A percentile compares a stretch with the other conserved stretches of the same genome.
Evolutionary conservation across 2,113 vertebrate genomes (phyloP).

Genomic region (Podarcis raffonei): DNA sequence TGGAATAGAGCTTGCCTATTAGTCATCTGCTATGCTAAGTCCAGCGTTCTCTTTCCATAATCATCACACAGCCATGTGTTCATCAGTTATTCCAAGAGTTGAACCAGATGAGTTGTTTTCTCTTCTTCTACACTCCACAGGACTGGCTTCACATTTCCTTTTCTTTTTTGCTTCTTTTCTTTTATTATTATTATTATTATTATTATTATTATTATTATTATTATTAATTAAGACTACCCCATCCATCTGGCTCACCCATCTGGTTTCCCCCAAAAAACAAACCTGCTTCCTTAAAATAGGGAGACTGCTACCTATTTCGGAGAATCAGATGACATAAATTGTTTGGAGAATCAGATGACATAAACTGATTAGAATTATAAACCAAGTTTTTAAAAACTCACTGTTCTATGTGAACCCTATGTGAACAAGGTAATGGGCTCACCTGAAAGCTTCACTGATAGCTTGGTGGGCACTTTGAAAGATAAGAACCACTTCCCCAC

Average conservation of each 20-base stretch:
- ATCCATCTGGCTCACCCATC: too few species aligned
- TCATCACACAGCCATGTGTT: not conserved
- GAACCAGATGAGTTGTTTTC: conserved; percentile 21
- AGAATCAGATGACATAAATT: not conserved
- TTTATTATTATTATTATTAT: too few species aligned
- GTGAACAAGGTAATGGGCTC: not conserved
- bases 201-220: too few species aligned
- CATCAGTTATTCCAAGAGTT: conserved; percentile 38
- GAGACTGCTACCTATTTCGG: conserved; percentile 16
- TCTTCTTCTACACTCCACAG: not conserved
- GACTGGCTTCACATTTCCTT: not conserved
- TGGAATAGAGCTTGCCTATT: conserved; percentile 9
- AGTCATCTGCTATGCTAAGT: conserved; percentile 31
- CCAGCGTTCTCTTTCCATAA: conserved; percentile 8
- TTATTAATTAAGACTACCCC: not conserved
- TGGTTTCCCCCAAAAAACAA: not conserved
- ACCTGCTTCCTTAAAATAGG: conserved; percentile 22
- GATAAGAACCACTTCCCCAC: not conserved
- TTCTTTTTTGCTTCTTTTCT: too few species aligned
- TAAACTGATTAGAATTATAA: not conserved
- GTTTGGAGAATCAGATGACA: not conserved
- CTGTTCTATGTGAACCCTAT: not conserved
- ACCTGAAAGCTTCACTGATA: not conserved
- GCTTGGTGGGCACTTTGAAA: not conserved
- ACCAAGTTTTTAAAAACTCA: not conserved